These are phyloP conservation scores for Erebia aethiops DNA, from an alignment of 2,888 invertebrate genomes.

Conservation along the genomic window DNA sequence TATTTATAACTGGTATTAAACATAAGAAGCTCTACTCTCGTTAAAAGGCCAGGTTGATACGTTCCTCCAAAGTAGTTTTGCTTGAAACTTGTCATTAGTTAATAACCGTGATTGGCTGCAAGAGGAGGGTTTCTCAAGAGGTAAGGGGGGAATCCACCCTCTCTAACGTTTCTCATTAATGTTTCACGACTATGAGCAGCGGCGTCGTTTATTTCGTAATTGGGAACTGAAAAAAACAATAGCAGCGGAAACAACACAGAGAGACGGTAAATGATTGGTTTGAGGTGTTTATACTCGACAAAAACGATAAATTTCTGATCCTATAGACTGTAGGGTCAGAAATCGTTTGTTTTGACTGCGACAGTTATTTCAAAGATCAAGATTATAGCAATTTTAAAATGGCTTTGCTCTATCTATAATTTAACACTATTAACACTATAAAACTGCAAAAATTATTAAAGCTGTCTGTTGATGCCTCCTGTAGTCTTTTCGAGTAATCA, in stretches of 20 bases:
- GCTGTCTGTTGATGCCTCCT: no score
- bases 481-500: no score
- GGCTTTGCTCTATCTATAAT: no score
- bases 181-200: constrained; percentile 69
- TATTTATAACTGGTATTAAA: constrained; percentile 1
- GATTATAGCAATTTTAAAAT: no score
- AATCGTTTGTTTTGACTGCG: no score
- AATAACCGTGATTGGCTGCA: constrained; percentile 72
- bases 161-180: constrained; percentile 67
- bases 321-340: no score
- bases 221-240: constrained; percentile 75
- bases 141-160: constrained; percentile 37
- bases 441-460: no score
- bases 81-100: constrained; percentile 71
- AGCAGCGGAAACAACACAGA: constrained; percentile 46
- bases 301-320: no score
- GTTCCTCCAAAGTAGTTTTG: constrained; percentile 53
- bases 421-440: no score
- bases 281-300: neutral
- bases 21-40: constrained; percentile 9
- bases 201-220: constrained; percentile 68
- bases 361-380: neutral
- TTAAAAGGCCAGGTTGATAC: constrained; percentile 47
- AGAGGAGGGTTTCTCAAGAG: constrained; percentile 43
- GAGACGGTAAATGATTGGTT: neutral